Evolutionary conservation across 2,797 vertebrate genomes (phyloP), one percentile per base, ranked within the genome.

Genomic region (Delichon dasypus): DNA sequence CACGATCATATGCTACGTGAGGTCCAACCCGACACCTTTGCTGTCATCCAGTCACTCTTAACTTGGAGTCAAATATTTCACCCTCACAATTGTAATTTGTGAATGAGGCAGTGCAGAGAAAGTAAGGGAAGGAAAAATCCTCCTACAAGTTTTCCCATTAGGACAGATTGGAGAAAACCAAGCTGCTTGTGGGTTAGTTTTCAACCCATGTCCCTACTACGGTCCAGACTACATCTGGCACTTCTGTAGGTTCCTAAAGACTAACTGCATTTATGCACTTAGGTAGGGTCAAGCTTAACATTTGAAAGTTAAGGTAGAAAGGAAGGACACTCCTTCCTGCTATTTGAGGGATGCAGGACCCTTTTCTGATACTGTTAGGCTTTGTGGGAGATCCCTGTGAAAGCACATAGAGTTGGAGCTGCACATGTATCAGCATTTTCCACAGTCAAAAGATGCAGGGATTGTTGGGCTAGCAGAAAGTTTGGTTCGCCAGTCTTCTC

Each of bases 321-420:
- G 22, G 25, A 74, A 60, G 20, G 22, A 64, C 10, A 26, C 2
- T 70, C 12, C 30, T 57, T 17, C 10, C 21, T 62, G 55, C 13
- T 15, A 11, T 47, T n/a, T 67, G 26, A n/a, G 44, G 6, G 16
- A 53, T 0, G 0, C 1, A 50, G 21, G 17, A 3, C 7, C 14
- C 26, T 55, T 51, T 76, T 42, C 27, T 66, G 13, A 47, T 54
- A 66, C 26, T 64, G 6, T 36, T 60, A 18, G 14, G 12, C 12
- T 65, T 60, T 36, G 10, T 16, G 21, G 25, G 25, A 47, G 16
- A 53, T 50, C 11, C 64, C 64, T 42, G 23, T 8, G 3, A 65
- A 64, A 78, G 13, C n/a, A 21, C 57, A 5, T 4, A 11, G 57
- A 58, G 16, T 38, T 71, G 57, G 36, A 25, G 8, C 1, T 87